Percentiles rank a stretch among this genome's conserved stretches.
Conservation (phyloP, 2,888 invertebrate species). For the Eupithecia tripunctaria region DNA sequence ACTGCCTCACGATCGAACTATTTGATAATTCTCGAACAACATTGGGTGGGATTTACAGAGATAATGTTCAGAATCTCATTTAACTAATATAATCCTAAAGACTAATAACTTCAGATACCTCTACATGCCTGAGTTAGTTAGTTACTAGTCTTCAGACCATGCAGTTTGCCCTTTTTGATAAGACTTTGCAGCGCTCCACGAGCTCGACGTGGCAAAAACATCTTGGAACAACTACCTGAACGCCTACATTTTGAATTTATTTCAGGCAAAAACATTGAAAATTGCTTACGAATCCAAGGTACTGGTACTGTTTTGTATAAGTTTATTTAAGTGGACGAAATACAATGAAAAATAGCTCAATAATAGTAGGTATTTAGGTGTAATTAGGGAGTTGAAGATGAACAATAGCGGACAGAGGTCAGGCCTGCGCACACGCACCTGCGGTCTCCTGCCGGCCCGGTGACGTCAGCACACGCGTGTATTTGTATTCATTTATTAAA, state of each 20-base stretch:
- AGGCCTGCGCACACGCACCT: conserved; percentile 26
- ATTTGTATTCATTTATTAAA: no score
- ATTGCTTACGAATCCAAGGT: not conserved
- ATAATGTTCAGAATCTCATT: not conserved
- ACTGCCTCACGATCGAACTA: not conserved
- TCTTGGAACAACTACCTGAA: no score
- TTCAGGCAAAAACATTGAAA: not conserved
- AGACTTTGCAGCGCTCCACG: not conserved
- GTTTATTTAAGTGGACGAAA: conserved; percentile 1
- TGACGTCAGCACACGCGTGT: not conserved
- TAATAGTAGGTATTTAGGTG: no score
- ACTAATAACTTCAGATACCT: not conserved
- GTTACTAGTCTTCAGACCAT: not conserved
- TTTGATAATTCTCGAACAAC: not conserved
- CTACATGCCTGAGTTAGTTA: not conserved
- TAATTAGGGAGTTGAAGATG: conserved; percentile 19
- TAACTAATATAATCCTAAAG: not conserved
- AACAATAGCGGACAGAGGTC: conserved; percentile 47
- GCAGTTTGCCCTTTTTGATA: not conserved
- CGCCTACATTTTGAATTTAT: not conserved
- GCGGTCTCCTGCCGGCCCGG: not conserved
- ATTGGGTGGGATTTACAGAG: not conserved
- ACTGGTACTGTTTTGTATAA: not conserved
- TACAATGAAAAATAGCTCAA: not conserved
- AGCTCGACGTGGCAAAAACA: not conserved